Base-by-base conservation (phyloP, 2,797 vertebrate species). In the Acipenser transmontanus region DNA sequence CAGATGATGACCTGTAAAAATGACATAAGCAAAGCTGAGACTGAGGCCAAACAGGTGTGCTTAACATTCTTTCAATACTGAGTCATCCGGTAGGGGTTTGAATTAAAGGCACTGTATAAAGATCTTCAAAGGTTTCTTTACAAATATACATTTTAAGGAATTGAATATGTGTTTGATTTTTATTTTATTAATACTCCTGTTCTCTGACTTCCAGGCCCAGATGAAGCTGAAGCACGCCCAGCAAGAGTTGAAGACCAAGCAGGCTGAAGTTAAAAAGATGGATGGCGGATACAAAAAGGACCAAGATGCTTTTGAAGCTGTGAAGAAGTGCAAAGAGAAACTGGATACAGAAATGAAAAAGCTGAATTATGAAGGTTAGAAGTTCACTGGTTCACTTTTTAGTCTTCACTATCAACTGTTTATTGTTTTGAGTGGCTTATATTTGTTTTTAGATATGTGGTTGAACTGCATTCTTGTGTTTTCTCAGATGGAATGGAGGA, bases 1-100 rank as follows among this genome's bases (percentile, higher is more conserved):
- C 97, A 98, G 71, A 95, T 99, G 93, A 93, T 98, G 91, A 73
- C 87, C 62, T 98, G 96, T 85, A 98, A 98, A 82, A 96, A 93
- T 60, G 94, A 98, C 64, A 95, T 94, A 62, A 95, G 93, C 83
- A 97, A 95, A 80, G 93, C 94, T 0, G 88, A 89, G 62, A 97
- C 95, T 0, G 96, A 97, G 72, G 91, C 93, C 73, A 97, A 96
- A 74, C 95, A 96, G 91, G 97, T 97, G 82, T 81, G 56, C 1
- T 67, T 14, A 1, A 6, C 34, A 34, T 34, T 34, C 34, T 34
- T 34, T 34, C 34, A 57, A 17, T 10, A 48, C 6, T 62, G 10
- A 61, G 12, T 47, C 4, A 9, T 13, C 14, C 7, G 50, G 50
- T 7, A 54, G 59, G 14, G 9, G 20, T 12, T 51, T 66, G 54